Conservation (phyloP, 2,888 invertebrate genomes). For the Rotaria magnacalcarata region DNA sequence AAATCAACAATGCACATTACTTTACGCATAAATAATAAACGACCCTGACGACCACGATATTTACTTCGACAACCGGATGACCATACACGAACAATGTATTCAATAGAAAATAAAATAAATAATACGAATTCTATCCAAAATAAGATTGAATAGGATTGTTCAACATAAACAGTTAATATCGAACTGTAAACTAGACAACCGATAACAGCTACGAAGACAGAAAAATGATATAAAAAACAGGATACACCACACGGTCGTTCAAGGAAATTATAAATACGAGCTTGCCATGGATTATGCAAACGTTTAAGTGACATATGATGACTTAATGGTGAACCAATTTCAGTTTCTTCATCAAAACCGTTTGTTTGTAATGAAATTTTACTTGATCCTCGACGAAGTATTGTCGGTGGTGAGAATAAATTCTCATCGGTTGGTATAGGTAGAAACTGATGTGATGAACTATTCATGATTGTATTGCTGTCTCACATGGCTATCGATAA, state of each 20-base stretch:
- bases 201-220: constrained; percentile 5
- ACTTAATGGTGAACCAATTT: constrained; percentile 4
- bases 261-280: constrained; percentile 31
- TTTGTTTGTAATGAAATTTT: not conserved
- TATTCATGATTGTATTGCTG: not conserved
- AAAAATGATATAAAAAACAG: constrained; percentile 34
- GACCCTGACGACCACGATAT: constrained; percentile 39
- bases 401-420: not conserved
- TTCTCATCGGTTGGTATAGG: not conserved
- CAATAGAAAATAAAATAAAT: constrained; percentile 31
- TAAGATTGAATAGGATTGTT: constrained; percentile 28
- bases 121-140: constrained; percentile 41
- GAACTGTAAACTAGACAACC: constrained; percentile 35
- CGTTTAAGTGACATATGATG: not conserved
- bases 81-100: constrained; percentile 43
- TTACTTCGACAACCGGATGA: constrained; percentile 38
- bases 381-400: not conserved
- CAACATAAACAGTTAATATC: constrained; percentile 29
- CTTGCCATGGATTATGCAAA: constrained; percentile 27
- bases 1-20: constrained; percentile 42
- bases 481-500: not conserved
- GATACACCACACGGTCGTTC: constrained; percentile 23
- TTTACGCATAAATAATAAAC: constrained; percentile 38
- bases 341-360: constrained; percentile 13
- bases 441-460: not conserved